Conservation (phyloP, 2,888 invertebrate species). For the Drosophila niveifrons region DNA sequence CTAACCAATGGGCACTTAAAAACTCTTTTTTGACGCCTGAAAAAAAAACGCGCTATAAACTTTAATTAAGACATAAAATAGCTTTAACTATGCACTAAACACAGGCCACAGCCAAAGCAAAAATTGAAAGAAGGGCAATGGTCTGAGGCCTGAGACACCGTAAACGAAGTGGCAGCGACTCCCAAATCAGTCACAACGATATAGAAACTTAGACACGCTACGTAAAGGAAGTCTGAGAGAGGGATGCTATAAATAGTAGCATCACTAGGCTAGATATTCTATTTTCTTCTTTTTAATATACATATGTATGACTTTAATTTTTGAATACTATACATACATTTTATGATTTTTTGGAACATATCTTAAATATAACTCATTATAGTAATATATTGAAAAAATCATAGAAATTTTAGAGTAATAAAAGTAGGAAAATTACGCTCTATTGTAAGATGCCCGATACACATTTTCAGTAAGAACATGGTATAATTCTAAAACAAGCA, state of each 20-base stretch:
- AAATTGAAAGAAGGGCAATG: slow-evolving; percentile 60
- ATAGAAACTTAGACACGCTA: slow-evolving; percentile 44
- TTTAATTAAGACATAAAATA: slow-evolving; percentile 83
- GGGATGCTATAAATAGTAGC: slow-evolving; percentile 10
- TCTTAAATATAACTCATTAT: no score
- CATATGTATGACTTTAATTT: no score
- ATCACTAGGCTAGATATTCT: neutral
- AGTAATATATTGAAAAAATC: no score
- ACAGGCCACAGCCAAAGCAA: slow-evolving; percentile 28
- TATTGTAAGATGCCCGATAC: no score
- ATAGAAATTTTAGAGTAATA: no score
- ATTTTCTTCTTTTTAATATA: neutral
- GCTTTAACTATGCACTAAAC: slow-evolving; percentile 74
- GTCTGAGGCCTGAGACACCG: slow-evolving; percentile 33
- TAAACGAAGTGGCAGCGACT: slow-evolving; percentile 37
- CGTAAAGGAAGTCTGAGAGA: slow-evolving; percentile 29
- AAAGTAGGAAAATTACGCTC: no score
- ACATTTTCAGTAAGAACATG: no score
- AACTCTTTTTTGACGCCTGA: slow-evolving; percentile 76
- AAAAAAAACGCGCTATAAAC: slow-evolving; percentile 76
- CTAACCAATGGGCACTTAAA: slow-evolving; percentile 59
- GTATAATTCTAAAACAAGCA: no score
- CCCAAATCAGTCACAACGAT: slow-evolving; percentile 48
- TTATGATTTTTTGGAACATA: neutral
- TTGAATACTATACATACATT: no score